Percentiles rank a stretch among this genome's conserved stretches.
phyloP scores from a whole-genome alignment of 2,113 vertebrate species.

The Eulacestoma nigropectus region DNA sequence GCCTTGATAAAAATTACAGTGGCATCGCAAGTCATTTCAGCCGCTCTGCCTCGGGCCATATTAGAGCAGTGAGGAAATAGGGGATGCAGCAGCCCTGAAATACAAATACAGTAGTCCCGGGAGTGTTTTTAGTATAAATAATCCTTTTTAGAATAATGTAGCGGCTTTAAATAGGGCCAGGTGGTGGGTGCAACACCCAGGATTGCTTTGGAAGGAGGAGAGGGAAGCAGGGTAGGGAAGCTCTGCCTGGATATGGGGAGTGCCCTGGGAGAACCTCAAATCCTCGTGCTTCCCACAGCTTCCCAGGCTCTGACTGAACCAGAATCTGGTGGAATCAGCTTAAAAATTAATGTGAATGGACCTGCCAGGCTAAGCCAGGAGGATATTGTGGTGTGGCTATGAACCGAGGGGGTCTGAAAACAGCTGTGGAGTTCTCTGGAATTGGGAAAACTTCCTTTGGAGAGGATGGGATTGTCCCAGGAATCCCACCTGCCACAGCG shows the following conservation, averaged over 20 bases:
- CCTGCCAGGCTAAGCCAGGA: background rate
- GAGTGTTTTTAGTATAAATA: slow-evolving; percentile 70
- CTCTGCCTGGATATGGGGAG: background rate
- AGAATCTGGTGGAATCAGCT: background rate
- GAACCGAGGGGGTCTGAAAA: background rate
- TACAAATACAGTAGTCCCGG: slow-evolving; percentile 59
- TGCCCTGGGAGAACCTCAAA: background rate
- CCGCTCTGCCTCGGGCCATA: slow-evolving; percentile 65
- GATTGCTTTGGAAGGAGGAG: background rate
- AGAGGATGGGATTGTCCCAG: background rate
- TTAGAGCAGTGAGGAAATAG: slow-evolving; percentile 69
- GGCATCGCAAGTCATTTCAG: slow-evolving; percentile 75
- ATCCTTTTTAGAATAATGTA: slow-evolving; percentile 67
- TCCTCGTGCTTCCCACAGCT: background rate
- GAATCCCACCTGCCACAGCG: rapidly evolving
- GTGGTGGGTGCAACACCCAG: slow-evolving; percentile 48
- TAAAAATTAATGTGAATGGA: background rate
- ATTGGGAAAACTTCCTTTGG: rapidly evolving
- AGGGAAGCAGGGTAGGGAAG: rapidly evolving
- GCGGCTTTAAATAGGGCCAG: slow-evolving; percentile 66
- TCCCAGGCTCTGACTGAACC: background rate
- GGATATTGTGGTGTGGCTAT: background rate
- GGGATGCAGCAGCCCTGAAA: slow-evolving; percentile 65
- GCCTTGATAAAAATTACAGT: slow-evolving; percentile 82
- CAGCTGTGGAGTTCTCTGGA: rapidly evolving